Evolutionary conservation across 2,113 vertebrate genomes (phyloP), one percentile per base, ranked within the genome.

Genomic region (Sphaerodactylus townsendi): DNA sequence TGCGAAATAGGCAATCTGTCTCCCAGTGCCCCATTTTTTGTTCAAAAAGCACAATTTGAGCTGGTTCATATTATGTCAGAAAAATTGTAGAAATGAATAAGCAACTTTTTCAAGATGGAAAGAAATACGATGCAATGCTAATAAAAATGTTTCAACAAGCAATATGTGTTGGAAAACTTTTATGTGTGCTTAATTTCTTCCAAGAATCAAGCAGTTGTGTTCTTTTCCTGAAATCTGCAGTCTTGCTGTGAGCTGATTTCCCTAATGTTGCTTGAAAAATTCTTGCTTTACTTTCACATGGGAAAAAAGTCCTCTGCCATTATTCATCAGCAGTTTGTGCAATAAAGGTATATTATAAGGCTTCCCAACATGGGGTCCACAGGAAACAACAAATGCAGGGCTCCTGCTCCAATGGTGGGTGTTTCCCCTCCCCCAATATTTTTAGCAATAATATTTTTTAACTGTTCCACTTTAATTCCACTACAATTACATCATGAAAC

Each of bases 121-220:
- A 8, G 3, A 19, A 56, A 50, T 21, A 35, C 19, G 39, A 72
- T 17, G 50, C 50, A 53, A 53, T 53, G 10, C 50, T 19, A 53
- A 53, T 19, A 53, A 53, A 30, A 53, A 10, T 35, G 28, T 56
- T 76, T 76, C 28, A 56, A 23, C 23, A 35, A 33, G 44, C 35
- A 68, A 50, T 5, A 85, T 87, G 82, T 82, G 35, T 44, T 30
- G 48, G 79, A 88, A 86, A 93, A 53, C 25, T 81, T 59, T 35
- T 84, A 5, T 6, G 33, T 75, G 59, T 85, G 84, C 81, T 59
- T 41, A 85, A 82, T 66, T 30, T 11, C 41, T 81, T 30, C 53
- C 33, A 37, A 39, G 15, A 35, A 65, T 23, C 56, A 75, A 88
- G 81, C 0, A 88, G 23, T 41, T 85, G 6, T 1, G 85, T 81